Base-by-base conservation (phyloP, 1,140 invertebrate genomes). In the Drosophila subobscura region DNA sequence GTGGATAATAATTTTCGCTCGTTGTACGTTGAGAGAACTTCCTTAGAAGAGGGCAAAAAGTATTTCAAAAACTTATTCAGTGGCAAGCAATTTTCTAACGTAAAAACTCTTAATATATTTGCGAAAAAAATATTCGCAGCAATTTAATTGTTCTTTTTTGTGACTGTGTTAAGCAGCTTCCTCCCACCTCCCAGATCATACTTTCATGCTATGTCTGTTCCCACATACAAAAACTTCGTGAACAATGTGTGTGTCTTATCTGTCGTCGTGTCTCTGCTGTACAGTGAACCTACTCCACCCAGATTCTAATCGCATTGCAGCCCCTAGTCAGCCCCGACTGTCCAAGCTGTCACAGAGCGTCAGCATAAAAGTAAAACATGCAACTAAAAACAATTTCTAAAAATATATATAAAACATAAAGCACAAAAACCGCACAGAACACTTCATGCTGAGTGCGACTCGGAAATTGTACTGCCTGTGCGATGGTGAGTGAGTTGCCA, bases 351-450 rank as follows among this genome's bases (percentile, higher is more conserved):
- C 44, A 52, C 59, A 46, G 50, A 60, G 46, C 64, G 51, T 46
- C 56, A 71, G 59, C 64, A 73, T 65, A 85, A 77, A 74, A 78
- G 75, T 68, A 60, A 79, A 73, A 60, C 64, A 50, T 83, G 71
- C 64, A 84, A 76, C 72, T 72, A 79, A 79, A 81, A 79, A 84
- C 83, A 80, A 86, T 81, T 72, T 85, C 77, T 86, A 85, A 85
- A 85, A 86, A 86, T 81, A 83, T 79, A 80, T 29, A 67, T 73
- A 71, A 79, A 83, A 78, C 74, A 80, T 65, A 68, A 72, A 72
- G 51, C 67, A 86, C 72, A 86, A 80, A 79, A 86, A 74, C 73
- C 81, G 63, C 81, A 85, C 54, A 68, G 68, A 73, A 73, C 81
- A 86, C 81, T 85, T 85, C 73, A 80, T 59, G 60, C 74, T 85